Evolutionary conservation across 2,888 invertebrate genomes (phyloP).

Genomic region (Graphium colonna): DNA sequence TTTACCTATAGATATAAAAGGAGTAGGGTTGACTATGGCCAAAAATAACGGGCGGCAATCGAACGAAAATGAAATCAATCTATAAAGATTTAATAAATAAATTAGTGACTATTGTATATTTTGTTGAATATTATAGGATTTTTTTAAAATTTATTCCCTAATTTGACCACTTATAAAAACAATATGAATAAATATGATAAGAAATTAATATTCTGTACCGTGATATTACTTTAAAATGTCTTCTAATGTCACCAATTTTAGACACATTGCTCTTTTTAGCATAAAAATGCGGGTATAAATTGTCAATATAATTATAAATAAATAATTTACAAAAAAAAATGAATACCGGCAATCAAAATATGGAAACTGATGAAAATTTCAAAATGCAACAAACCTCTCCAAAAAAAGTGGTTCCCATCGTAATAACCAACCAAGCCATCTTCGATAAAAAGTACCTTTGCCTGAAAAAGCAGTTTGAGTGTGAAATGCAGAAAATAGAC

Average conservation of each 20-base stretch:
- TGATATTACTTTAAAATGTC: too few relatives aligned
- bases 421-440: conserved; percentile 37
- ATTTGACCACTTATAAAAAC: too few relatives aligned
- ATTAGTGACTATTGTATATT: background rate
- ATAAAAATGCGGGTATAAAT: too few relatives aligned
- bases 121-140: too few relatives aligned
- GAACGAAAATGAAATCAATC: too few relatives aligned
- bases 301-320: too few relatives aligned
- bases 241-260: too few relatives aligned
- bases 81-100: background rate
- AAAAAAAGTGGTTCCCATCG: conserved; percentile 37
- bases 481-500: conserved; percentile 50
- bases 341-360: background rate
- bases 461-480: conserved; percentile 45
- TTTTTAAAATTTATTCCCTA: background rate
- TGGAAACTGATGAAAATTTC: background rate
- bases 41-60: too few relatives aligned
- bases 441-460: conserved; percentile 43
- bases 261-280: background rate
- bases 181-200: background rate
- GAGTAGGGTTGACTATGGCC: too few relatives aligned
- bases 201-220: background rate
- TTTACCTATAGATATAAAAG: too few relatives aligned
- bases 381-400: conserved; percentile 19
- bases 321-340: background rate